phyloP scores from a whole-genome alignment of 2,888 invertebrate genomes.

The Drosophila macrothrix region DNA sequence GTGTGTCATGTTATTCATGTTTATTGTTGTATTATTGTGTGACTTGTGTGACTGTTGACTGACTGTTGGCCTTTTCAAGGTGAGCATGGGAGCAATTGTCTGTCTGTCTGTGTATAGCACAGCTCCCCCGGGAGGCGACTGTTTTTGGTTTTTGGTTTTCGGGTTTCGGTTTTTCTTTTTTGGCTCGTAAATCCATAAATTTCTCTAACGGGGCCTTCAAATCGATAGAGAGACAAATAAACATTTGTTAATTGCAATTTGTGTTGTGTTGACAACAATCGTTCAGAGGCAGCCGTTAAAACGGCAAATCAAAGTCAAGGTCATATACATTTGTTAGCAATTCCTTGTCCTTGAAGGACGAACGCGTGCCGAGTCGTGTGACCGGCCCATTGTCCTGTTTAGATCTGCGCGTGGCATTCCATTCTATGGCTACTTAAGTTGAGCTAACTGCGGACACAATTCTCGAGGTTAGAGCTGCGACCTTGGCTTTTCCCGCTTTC shows the following conservation, averaged over 20 bases:
- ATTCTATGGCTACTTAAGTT: slow-evolving; percentile 25
- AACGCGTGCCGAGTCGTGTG: slow-evolving; percentile 52
- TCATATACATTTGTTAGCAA: slow-evolving; percentile 14
- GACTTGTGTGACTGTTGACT: not conserved
- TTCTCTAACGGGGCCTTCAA: slow-evolving; percentile 44
- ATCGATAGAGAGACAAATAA: slow-evolving; percentile 2
- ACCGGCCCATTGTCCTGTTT: slow-evolving; percentile 28
- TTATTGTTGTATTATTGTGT: not conserved
- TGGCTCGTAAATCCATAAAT: slow-evolving; percentile 48
- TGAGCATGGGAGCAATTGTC: slow-evolving; percentile 39
- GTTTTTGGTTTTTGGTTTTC: not conserved
- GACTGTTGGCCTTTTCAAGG: slow-evolving; percentile 45
- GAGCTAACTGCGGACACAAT: slow-evolving; percentile 11
- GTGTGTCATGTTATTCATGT: slow-evolving; percentile 40
- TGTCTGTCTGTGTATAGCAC: slow-evolving; percentile 4
- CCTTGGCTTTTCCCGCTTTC: slow-evolving; percentile 36
- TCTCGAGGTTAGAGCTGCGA: slow-evolving; percentile 12
- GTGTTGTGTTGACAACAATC: slow-evolving; percentile 18
- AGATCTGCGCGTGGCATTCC: slow-evolving; percentile 40
- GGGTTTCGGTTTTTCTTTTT: too few species aligned
- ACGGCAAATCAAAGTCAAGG: slow-evolving; percentile 45
- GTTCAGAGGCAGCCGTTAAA: slow-evolving; percentile 22
- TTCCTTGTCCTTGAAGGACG: slow-evolving; percentile 41
- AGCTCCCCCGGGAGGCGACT: slow-evolving; percentile 46
- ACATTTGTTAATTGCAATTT: not conserved